These are phyloP conservation scores for Anisognathus igniventris DNA, from an alignment of 2,797 vertebrate genomes.

Conservation along the genomic window DNA sequence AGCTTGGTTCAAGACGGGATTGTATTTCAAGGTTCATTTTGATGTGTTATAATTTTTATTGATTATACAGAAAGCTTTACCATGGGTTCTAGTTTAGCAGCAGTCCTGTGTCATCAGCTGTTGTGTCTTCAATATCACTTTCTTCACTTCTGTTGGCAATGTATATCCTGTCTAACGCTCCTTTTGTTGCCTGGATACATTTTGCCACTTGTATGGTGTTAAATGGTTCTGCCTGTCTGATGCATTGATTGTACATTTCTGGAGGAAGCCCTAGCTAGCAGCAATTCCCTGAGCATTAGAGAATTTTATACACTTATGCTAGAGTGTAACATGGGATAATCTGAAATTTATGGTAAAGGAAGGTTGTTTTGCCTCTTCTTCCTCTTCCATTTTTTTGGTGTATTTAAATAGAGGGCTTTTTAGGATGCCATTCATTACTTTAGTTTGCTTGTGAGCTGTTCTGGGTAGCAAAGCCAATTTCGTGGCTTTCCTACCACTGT, in stretches of 20 bases:
- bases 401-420: not conserved
- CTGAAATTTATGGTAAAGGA: not conserved
- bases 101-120: not conserved
- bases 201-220: not conserved
- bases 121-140: not conserved
- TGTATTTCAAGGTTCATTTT: not conserved
- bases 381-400: not conserved
- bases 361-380: not conserved
- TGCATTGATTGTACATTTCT: not conserved
- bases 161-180: not conserved
- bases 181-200: slow-evolving; percentile 28
- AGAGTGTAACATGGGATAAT: not conserved
- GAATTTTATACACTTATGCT: not conserved
- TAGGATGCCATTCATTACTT: not conserved
- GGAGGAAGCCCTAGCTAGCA: not conserved
- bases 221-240: not conserved
- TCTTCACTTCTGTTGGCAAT: not conserved
- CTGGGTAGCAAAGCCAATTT: not conserved
- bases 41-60: not conserved
- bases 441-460: not conserved
- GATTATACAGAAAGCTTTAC: not conserved
- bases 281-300: not conserved
- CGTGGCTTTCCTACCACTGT: not conserved
- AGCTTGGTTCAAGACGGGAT: not conserved
- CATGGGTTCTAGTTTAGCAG: not conserved